A percentile compares a stretch with the other conserved stretches of the same genome.
These are phyloP conservation scores for Darevskia nairensis DNA, from an alignment of 2,797 vertebrate genomes.

Conservation along the genomic window DNA sequence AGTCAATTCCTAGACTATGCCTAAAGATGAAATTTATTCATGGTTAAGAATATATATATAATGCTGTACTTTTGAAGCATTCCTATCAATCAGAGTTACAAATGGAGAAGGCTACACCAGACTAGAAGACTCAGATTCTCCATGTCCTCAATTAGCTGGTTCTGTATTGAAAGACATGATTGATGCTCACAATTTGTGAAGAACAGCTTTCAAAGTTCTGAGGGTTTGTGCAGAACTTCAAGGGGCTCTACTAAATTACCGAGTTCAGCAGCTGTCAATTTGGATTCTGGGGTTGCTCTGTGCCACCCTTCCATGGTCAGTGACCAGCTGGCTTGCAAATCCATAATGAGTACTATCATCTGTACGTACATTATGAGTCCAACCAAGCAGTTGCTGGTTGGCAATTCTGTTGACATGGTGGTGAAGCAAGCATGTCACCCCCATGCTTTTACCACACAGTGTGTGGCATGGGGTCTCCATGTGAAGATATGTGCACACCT, in stretches of 20 bases:
- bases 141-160: fast-evolving
- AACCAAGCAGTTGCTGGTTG: no score
- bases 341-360: neutral
- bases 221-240: neutral
- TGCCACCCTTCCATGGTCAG: neutral
- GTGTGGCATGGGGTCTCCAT: neutral
- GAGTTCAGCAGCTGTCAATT: neutral
- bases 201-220: neutral
- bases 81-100: neutral
- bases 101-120: fast-evolving
- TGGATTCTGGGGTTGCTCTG: neutral
- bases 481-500: neutral
- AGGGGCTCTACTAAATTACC: neutral
- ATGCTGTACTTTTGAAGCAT: neutral
- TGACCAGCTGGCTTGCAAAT: neutral
- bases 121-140: neutral
- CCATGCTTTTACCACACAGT: neutral
- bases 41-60: neutral
- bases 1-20: neutral
- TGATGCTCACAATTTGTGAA: neutral
- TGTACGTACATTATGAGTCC: neutral
- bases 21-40: slow-evolving; percentile 27
- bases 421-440: no score
- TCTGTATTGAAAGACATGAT: neutral
- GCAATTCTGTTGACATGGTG: neutral